Evolutionary conservation across 2,113 vertebrate genomes (phyloP), one percentile per base, ranked within the genome.

Genomic region (Formicarius rufipectus): DNA sequence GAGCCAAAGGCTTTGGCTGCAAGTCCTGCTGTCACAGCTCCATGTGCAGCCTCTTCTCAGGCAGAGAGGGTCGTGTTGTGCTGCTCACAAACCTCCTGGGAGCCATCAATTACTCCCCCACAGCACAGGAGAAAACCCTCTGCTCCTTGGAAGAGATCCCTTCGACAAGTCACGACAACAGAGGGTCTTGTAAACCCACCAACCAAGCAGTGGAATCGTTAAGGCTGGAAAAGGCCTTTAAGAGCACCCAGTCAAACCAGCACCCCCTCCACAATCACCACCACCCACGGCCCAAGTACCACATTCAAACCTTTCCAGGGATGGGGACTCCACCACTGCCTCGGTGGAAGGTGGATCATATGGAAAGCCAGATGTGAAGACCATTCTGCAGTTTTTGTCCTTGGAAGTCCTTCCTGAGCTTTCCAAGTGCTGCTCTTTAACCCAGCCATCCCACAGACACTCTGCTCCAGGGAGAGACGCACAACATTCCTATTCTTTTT

Each of bases 21-120:
- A 64, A 95, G 66, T 84, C 35, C 47, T 50, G 69, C 89, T 95
- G 55, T 87, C 79, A 72, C 42, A 59, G 76, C 75, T 25, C 31
- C 40, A 47, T 20, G 33, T 63, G 27, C 17, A 21, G 58, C 47
- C 84, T 14, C 18, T 4, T 39, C 69, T 22, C 55, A 22, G 21
- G 2, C 72, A 85, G 58, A 62, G 58, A 79, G 81, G 63, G 53
- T 58, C 25, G 53, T 6, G 0, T 0, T 52, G 84, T 72, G 64
- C 66, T 25, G 11, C 1, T 40, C 69, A 22, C 62, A 33, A 12
- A 39, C 24, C 23, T 35, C 49, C 1, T 5, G 7, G 8, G n/a
- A 60, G 45, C 45, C 10, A 10, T 21, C 45, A 47, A 22, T 47
- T 20, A 47, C 20, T 47, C 45, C 20, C 45, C 45, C 23, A 10